Evolutionary conservation across 1,140 invertebrate genomes (phyloP).

Genomic region (Lerema accius): DNA sequence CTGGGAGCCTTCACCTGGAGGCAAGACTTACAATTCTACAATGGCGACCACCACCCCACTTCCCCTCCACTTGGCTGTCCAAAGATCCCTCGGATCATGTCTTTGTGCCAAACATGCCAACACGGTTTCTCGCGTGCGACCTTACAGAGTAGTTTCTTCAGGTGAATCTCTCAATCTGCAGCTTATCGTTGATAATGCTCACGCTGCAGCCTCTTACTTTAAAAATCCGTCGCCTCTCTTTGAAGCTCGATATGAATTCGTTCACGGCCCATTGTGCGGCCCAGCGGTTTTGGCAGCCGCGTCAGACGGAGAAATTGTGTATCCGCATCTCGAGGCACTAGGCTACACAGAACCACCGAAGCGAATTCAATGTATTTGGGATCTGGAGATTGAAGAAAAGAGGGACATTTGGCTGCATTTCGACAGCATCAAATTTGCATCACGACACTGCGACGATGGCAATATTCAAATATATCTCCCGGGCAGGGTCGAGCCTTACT

Average conservation of each 20-base stretch:
- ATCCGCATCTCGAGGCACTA: slow-evolving; percentile 92
- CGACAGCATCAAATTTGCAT: slow-evolving; percentile 92
- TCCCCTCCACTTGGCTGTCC: slow-evolving; percentile 82
- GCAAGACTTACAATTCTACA: slow-evolving; percentile 63
- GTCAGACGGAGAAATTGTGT: slow-evolving; percentile 92
- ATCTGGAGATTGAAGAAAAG: slow-evolving; percentile 90
- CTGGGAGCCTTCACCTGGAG: slow-evolving; percentile 85
- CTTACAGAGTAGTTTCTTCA: slow-evolving; percentile 87
- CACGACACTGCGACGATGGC: slow-evolving; percentile 91
- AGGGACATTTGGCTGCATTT: slow-evolving; percentile 93
- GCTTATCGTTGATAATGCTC: slow-evolving; percentile 90
- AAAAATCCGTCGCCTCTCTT: slow-evolving; percentile 92
- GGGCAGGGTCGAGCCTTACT: slow-evolving; percentile 86
- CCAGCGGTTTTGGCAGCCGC: slow-evolving; percentile 89
- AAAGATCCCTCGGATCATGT: slow-evolving; percentile 83
- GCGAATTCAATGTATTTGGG: slow-evolving; percentile 94
- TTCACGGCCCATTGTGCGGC: slow-evolving; percentile 93
- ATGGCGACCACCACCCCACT: slow-evolving; percentile 76
- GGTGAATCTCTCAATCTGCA: slow-evolving; percentile 91
- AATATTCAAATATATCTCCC: slow-evolving; percentile 92
- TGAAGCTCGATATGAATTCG: slow-evolving; percentile 93
- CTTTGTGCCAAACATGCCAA: slow-evolving; percentile 85
- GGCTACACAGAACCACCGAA: slow-evolving; percentile 89
- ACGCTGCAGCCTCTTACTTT: slow-evolving; percentile 93
- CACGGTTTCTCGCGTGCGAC: slow-evolving; percentile 80